Evolutionary conservation across 2,888 invertebrate species (phyloP), one percentile per base, ranked within the genome.

Genomic region (Drosophila falleni): DNA sequence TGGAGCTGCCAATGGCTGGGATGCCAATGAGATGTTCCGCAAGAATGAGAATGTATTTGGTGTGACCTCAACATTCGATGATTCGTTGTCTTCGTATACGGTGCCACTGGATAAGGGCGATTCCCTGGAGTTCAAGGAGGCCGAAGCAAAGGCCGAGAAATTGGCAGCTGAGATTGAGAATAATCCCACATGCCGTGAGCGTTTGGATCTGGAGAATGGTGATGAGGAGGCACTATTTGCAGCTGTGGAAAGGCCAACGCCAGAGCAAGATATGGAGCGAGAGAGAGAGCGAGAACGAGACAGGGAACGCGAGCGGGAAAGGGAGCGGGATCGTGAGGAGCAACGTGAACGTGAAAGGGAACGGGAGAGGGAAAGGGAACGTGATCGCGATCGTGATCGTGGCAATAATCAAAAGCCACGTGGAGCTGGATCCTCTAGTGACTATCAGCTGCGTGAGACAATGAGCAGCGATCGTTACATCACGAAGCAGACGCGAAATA

Each of bases 1-100:
- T 90, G 94, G 95, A 81, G 95, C 95, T 78, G 95, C 96, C 93
- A 98, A 98, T 94, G 99, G 99, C 67, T 99, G 99, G 99, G 97
- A 98, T 94, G 96, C 97, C 2, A 96, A 96, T 92, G 98, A 99
- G 83, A 99, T 99, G 99, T 99, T 99, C 93, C 95, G 96, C 78
- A 97, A 96, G 92, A 99, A 99, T 93, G 97, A 97, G 92, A 95
- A 95, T 91, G 95, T 96, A 78, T 98, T 98, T 93, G 98, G 98
- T 60, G 97, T 99, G 10, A 96, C 96, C 89, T 97, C 98, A 80
- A 97, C 97, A 3, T 99, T 97, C 92, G 98, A 98, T 91, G 97
- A 98, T 89, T 96, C 96, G 71, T 93, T 99, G 81, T 94, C 96
- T n/a, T 97, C 97, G 41, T 99, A 99, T 91, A 99, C 99, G 74